Percentiles rank a stretch among this genome's conserved stretches.
Evolutionary conservation across 2,888 invertebrate genomes (phyloP).

Genomic region (Netelia melanura): DNA sequence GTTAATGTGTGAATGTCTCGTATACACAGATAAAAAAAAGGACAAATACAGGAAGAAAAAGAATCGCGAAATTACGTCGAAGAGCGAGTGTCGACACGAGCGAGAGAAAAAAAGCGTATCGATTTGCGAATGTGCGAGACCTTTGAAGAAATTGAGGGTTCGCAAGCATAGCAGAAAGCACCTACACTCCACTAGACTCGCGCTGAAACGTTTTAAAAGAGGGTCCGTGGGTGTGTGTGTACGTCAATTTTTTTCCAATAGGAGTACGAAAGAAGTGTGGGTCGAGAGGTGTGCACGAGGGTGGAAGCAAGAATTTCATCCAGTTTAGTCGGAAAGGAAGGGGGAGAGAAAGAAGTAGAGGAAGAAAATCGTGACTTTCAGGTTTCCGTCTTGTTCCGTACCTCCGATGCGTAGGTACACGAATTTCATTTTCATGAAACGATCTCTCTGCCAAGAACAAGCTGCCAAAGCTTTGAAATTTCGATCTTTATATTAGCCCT

Average conservation of each 20-base stretch:
- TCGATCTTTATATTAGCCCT: not conserved
- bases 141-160: not conserved
- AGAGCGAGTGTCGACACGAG: slow-evolving; percentile 24
- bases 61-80: not conserved
- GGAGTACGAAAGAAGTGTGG: slow-evolving; percentile 15
- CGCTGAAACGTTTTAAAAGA: slow-evolving; percentile 72
- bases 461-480: slow-evolving; percentile 31
- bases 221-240: slow-evolving; percentile 57
- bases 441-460: slow-evolving; percentile 50
- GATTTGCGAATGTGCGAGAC: slow-evolving; percentile 48
- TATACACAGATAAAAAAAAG: not conserved
- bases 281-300: slow-evolving; percentile 6
- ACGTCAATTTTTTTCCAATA: slow-evolving; percentile 29
- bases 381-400: slow-evolving; percentile 59
- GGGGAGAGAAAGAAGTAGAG: slow-evolving; percentile 24
- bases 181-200: slow-evolving; percentile 69
- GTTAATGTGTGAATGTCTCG: no score
- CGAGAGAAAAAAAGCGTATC: slow-evolving; percentile 34
- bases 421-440: slow-evolving; percentile 37
- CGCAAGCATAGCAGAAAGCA: slow-evolving; percentile 39
- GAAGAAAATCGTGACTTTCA: slow-evolving; percentile 40
- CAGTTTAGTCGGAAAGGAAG: not conserved
- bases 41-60: not conserved
- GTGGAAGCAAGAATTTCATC: not conserved
- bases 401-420: slow-evolving; percentile 15